Base-by-base conservation (phyloP, 1,140 invertebrate species). In the Portunus trituberculatus region DNA sequence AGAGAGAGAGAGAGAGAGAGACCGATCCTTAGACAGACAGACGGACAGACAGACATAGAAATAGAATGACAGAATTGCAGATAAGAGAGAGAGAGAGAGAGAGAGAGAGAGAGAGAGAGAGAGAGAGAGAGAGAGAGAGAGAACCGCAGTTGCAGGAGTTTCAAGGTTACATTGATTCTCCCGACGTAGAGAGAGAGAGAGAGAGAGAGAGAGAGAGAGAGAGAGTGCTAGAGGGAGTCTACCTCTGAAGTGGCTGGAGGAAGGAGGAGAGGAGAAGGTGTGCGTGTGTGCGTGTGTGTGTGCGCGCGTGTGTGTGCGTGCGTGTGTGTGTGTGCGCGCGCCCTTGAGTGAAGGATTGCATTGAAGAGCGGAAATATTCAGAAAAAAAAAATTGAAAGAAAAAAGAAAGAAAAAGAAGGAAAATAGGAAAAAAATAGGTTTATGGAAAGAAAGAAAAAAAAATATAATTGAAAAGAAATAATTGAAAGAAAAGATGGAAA, bases 141-240 rank as follows among this genome's bases (percentile, higher is more conserved):
- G 84, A 86, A n/a, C 32, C 39, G 39, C 39, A 39, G 39, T 39
- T 39, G 39, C 39, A 39, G 39, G 39, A 31, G 12, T 59, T 59
- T 59, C 52, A 59, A 59, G 52, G 52, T 59, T 20, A 59, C 52
- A 39, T 39, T 86, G 32, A 39, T 29, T 86, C 84, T 39, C 12
- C 84, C n/a, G 28, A 31, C 32, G 28, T 86, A 14, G 28, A 14
- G 12, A 16, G 84, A 86, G 84, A 87, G 84, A 87, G 84, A 87
- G 84, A 87, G 84, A 87, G 84, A 87, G 84, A 87, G 84, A 87
- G 84, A 87, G 84, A 87, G 84, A 87, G 84, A 87, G 84, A n/a
- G 84, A 39, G 84, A 86, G 84, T 14, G 84, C 14, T 14, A 16
- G 84, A 20, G 28, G 14, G 84, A 87, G 12, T 87, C 28, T 31